Percentiles rank a stretch among this genome's conserved stretches.
These are phyloP conservation scores for Caenorhabditis wallacei DNA, from an alignment of 2,888 invertebrate species.

Conservation along the genomic window DNA sequence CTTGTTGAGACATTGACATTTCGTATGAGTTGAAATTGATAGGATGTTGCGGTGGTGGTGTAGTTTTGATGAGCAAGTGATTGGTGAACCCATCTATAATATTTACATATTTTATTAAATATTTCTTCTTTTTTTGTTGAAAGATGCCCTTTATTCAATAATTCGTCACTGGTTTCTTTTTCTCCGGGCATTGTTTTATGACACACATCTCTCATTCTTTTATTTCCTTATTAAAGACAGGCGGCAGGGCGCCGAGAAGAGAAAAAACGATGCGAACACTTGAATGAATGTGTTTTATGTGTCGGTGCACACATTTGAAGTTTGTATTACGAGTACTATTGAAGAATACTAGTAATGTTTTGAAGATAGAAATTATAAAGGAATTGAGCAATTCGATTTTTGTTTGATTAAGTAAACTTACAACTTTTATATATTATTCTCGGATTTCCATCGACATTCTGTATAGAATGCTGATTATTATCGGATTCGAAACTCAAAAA, in stretches of 20 bases:
- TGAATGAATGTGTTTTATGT: constrained; percentile 32
- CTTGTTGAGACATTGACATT: constrained; percentile 71
- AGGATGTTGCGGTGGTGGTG: constrained; percentile 45
- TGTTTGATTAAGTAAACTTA: too few relatives aligned
- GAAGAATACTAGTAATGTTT: constrained; percentile 33
- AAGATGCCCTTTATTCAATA: background rate
- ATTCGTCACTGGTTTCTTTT: constrained; percentile 1
- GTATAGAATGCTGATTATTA: too few relatives aligned
- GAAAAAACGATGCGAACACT: constrained; percentile 23
- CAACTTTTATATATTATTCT: too few relatives aligned
- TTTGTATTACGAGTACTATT: constrained; percentile 4
- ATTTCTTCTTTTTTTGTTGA: background rate
- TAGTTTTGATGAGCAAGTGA: constrained; percentile 63
- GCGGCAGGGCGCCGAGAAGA: constrained; percentile 30
- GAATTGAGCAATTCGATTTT: too few relatives aligned
- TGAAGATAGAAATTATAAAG: constrained; percentile 4
- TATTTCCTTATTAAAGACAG: constrained; percentile 33
- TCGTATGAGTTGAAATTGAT: constrained; percentile 71
- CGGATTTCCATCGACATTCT: too few relatives aligned
- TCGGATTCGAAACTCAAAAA: too few relatives aligned
- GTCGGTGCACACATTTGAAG: constrained; percentile 51
- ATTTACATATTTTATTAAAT: background rate
- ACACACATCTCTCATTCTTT: constrained; percentile 26
- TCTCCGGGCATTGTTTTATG: constrained; percentile 13
- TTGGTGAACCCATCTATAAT: constrained; percentile 64